A percentile compares a stretch with the other conserved stretches of the same genome.
Evolutionary conservation across 2,888 invertebrate species (phyloP).

Genomic region (Chaetoderma sp.): DNA sequence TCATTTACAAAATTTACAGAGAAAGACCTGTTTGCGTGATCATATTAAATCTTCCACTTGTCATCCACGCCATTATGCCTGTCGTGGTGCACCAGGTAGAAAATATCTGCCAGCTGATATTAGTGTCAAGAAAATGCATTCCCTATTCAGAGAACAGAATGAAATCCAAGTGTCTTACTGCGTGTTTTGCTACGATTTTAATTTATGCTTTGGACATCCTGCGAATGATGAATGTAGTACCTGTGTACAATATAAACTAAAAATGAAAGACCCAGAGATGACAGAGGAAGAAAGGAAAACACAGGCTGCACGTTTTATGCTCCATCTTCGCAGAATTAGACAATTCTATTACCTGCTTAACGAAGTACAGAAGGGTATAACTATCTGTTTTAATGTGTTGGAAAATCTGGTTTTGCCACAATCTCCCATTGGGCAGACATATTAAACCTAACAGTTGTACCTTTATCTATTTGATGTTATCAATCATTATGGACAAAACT

Average conservation of each 20-base stretch:
- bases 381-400: slow-evolving; percentile 19
- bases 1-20: no score
- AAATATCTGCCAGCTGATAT: background rate
- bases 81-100: no score
- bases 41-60: no score
- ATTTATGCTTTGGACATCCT: slow-evolving; percentile 17
- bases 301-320: background rate
- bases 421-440: background rate
- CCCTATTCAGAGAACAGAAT: slow-evolving; percentile 9
- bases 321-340: slow-evolving; percentile 4
- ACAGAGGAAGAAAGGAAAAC: background rate
- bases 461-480: background rate
- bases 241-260: background rate
- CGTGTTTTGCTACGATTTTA: slow-evolving; percentile 14
- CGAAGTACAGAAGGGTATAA: background rate
- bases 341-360: slow-evolving; percentile 14
- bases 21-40: no score
- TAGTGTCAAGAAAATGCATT: slow-evolving; percentile 9
- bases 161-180: background rate
- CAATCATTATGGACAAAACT: background rate
- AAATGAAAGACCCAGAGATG: background rate
- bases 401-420: slow-evolving; percentile 18
- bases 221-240: slow-evolving; percentile 16
- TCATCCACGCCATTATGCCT: no score
- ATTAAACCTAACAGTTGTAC: slow-evolving; percentile 4